Evolutionary conservation across 2,888 invertebrate species (phyloP).

Genomic region (Tanypteryx hageni): DNA sequence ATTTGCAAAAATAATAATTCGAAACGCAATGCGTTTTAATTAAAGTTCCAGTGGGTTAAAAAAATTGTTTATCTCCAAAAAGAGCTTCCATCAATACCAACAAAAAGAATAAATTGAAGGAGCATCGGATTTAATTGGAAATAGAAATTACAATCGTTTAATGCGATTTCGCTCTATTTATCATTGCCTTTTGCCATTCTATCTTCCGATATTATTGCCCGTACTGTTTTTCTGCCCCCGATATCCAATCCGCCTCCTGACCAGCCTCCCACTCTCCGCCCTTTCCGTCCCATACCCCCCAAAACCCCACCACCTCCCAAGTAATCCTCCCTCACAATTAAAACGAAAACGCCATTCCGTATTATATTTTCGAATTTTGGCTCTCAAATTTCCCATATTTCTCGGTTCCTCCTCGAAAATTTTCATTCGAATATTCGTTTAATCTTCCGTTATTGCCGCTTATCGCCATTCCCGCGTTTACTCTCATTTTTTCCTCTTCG

Average conservation of each 20-base stretch:
- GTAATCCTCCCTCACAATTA: not conserved
- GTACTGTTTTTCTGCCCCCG: not conserved
- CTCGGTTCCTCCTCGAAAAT: not conserved
- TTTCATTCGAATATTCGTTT: not conserved
- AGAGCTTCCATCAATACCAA: too few relatives aligned
- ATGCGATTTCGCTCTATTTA: conserved; percentile 14
- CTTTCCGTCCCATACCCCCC: not conserved
- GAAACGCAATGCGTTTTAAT: conserved; percentile 8
- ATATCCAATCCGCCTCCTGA: too few relatives aligned
- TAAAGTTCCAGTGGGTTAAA: not conserved
- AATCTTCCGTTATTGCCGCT: not conserved
- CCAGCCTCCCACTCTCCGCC: not conserved
- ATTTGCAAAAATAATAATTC: not conserved
- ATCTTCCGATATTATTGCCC: not conserved
- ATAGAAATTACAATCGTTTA: conserved; percentile 14
- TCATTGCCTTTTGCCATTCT: not conserved
- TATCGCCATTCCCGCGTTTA: not conserved
- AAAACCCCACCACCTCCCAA: not conserved
- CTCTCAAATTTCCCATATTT: not conserved
- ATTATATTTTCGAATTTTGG: too few relatives aligned
- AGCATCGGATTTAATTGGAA: conserved; percentile 1
- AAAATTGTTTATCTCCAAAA: too few relatives aligned
- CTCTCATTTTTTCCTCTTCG: not conserved
- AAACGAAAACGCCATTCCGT: too few relatives aligned
- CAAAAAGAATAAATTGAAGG: too few relatives aligned